Evolutionary conservation across 64 coral and sea anemone genomes (phyloP).

Genomic region (Anthopleura sola): DNA sequence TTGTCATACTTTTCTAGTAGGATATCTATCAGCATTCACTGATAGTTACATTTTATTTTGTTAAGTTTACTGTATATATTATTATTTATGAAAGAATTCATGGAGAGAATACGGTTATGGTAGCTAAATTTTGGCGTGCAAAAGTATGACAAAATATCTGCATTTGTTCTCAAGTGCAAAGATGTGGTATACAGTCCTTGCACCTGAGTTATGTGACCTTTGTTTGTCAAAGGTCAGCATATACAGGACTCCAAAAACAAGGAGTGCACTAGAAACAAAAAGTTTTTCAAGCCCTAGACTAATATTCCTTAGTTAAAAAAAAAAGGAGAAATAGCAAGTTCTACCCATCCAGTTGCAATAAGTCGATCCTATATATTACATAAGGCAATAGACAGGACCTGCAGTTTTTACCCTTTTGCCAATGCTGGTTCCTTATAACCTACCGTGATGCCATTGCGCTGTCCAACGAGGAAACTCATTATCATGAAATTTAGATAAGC

Average conservation of each 20-base stretch:
- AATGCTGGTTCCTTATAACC: neutral
- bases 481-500: constrained; percentile 4
- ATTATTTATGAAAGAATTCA: neutral
- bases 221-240: neutral
- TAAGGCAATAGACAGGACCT: neutral
- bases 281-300: neutral
- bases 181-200: neutral
- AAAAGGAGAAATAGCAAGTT: neutral
- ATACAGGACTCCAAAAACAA: neutral
- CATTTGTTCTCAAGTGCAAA: neutral
- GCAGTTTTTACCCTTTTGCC: neutral
- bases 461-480: neutral
- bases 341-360: neutral
- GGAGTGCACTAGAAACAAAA: neutral
- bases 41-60: neutral
- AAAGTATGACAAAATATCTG: constrained; percentile 1
- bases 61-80: neutral
- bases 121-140: neutral
- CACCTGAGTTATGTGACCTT: neutral
- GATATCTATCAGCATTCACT: neutral
- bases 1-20: neutral
- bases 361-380: neutral
- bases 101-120: neutral
- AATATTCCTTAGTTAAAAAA: neutral
- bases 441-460: neutral